A percentile compares a stretch with the other conserved stretches of the same genome.
phyloP scores from a whole-genome alignment of 2,888 invertebrate species.

The Luperina testacea region DNA sequence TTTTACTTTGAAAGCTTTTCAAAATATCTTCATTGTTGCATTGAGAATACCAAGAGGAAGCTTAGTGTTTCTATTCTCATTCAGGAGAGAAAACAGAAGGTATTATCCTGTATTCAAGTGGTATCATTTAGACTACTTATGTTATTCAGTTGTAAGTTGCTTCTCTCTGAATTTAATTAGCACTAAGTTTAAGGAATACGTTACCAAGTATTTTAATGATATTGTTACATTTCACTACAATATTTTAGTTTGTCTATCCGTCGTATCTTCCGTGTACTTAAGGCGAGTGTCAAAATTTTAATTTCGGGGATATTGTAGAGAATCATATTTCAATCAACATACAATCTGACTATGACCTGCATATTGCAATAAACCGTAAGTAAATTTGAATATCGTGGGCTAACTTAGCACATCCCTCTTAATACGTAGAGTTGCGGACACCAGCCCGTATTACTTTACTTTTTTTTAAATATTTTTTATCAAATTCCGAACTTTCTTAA shows the following conservation, averaged over 20 bases:
- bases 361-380: not conserved
- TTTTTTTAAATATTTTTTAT: not conserved
- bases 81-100: not conserved
- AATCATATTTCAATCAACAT: not conserved
- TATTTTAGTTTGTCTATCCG: not conserved
- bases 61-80: conserved; percentile 13
- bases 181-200: not conserved
- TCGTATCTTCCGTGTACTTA: not conserved
- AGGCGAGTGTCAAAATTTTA: no score
- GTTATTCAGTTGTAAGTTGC: not conserved
- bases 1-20: conserved; percentile 49
- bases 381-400: no score
- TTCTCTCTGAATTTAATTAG: not conserved
- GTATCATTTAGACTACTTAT: not conserved
- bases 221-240: not conserved
- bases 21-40: conserved; percentile 41
- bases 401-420: no score
- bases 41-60: conserved; percentile 20
- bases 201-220: not conserved
- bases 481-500: not conserved
- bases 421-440: not conserved
- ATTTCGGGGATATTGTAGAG: no score
- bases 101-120: conserved; percentile 1
- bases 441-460: not conserved
- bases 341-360: not conserved